These are phyloP conservation scores for Eumacrocentrus americanus DNA, from an alignment of 2,888 invertebrate species.

Conservation along the genomic window DNA sequence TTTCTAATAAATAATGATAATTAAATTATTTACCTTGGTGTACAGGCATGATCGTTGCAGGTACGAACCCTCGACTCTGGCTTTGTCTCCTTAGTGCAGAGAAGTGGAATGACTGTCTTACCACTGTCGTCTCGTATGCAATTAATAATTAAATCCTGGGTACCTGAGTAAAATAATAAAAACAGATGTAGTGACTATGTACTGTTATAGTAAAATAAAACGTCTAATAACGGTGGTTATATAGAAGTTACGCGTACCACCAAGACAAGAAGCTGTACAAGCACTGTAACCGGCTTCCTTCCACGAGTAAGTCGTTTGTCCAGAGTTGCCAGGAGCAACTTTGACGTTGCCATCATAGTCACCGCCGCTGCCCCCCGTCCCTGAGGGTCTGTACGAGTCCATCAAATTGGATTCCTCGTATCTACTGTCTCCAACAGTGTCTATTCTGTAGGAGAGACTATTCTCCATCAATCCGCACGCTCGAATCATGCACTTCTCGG, in stretches of 20 bases:
- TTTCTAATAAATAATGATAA: constrained; percentile 29
- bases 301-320: constrained; percentile 87
- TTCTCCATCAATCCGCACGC: constrained; percentile 67
- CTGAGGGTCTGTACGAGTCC: constrained; percentile 55
- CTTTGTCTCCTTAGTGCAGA: constrained; percentile 85
- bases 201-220: no score
- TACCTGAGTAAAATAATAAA: constrained; percentile 55
- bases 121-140: constrained; percentile 87
- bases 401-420: constrained; percentile 58
- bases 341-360: constrained; percentile 63
- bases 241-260: constrained; percentile 71
- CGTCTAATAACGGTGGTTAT: no score
- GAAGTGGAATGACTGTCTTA: constrained; percentile 84
- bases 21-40: constrained; percentile 72
- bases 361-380: constrained; percentile 39
- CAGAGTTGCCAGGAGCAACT: constrained; percentile 73
- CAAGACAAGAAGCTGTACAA: constrained; percentile 93
- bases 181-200: background rate
- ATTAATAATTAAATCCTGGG: constrained; percentile 84
- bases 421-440: constrained; percentile 59
- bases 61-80: constrained; percentile 88
- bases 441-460: constrained; percentile 57
- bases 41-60: constrained; percentile 95
- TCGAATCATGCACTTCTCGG: constrained; percentile 80
- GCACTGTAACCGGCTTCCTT: constrained; percentile 88